Evolutionary conservation across 2,113 vertebrate species (phyloP).

Genomic region (Alligator sinensis): DNA sequence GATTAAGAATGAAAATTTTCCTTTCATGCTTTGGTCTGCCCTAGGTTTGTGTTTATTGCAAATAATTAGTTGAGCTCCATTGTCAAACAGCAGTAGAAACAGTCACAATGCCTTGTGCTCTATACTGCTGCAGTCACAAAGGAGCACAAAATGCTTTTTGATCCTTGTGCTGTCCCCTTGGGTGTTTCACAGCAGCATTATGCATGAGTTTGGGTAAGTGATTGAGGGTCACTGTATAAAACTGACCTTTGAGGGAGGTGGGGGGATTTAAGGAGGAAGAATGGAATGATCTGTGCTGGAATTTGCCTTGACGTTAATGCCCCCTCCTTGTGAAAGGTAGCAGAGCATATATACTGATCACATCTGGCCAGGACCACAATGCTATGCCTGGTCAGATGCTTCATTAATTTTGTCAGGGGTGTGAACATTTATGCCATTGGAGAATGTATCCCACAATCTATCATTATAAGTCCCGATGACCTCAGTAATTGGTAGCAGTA

Average conservation of each 20-base stretch:
- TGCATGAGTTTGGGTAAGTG: not conserved
- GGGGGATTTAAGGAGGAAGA: not conserved
- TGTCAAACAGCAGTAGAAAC: not conserved
- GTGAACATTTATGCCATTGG: not conserved
- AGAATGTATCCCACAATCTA: not conserved
- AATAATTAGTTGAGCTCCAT: not conserved
- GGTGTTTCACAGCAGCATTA: not conserved
- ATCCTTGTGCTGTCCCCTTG: not conserved
- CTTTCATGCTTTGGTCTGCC: not conserved
- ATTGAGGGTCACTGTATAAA: not conserved
- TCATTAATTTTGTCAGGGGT: too few relatives aligned
- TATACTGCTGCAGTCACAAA: not conserved
- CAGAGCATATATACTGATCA: not conserved
- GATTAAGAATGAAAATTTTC: accelerated
- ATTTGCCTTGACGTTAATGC: not conserved
- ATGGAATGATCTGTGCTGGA: not conserved
- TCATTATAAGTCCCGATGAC: not conserved
- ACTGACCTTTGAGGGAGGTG: not conserved
- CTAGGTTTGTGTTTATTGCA: not conserved
- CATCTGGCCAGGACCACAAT: not conserved
- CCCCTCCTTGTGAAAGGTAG: not conserved
- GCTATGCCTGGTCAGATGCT: not conserved
- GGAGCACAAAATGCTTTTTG: accelerated
- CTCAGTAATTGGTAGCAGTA: not conserved
- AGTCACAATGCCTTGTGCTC: not conserved